phyloP scores from a whole-genome alignment of 2,113 vertebrate species.

The Equus quagga region DNA sequence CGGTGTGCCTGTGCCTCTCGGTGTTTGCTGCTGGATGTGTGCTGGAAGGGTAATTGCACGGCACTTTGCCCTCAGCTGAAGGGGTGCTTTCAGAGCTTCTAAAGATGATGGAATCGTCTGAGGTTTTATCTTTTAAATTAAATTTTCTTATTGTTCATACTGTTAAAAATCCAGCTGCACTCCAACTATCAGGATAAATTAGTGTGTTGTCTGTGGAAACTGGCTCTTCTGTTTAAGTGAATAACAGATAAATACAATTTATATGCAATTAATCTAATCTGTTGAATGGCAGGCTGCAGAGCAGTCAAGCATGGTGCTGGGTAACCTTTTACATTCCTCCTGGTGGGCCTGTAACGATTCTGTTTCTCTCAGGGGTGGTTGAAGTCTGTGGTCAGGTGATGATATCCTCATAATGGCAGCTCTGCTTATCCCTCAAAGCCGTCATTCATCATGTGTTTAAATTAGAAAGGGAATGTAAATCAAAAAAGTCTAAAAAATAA shows the following conservation, averaged over 20 bases:
- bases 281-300: background rate
- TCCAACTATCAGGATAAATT: conserved; percentile 54
- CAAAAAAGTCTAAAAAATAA: background rate
- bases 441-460: background rate
- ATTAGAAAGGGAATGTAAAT: background rate
- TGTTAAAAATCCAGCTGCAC: conserved; percentile 45
- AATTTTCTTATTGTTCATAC: conserved; percentile 68
- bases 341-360: background rate
- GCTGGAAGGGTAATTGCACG: conserved; percentile 16
- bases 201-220: conserved; percentile 19
- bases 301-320: background rate
- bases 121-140: conserved; percentile 57
- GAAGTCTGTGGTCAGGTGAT: background rate
- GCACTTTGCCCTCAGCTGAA: conserved; percentile 29
- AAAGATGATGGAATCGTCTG: conserved; percentile 47
- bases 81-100: background rate
- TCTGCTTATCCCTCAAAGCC: background rate
- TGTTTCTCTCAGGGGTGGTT: background rate
- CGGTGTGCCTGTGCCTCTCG: background rate
- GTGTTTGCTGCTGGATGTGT: conserved; percentile 54
- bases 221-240: conserved; percentile 47
- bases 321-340: background rate
- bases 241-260: background rate
- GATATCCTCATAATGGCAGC: background rate
- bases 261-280: conserved; percentile 40